These are phyloP conservation scores for Mythimna pallens DNA, from an alignment of 2,888 invertebrate species.

Conservation along the genomic window DNA sequence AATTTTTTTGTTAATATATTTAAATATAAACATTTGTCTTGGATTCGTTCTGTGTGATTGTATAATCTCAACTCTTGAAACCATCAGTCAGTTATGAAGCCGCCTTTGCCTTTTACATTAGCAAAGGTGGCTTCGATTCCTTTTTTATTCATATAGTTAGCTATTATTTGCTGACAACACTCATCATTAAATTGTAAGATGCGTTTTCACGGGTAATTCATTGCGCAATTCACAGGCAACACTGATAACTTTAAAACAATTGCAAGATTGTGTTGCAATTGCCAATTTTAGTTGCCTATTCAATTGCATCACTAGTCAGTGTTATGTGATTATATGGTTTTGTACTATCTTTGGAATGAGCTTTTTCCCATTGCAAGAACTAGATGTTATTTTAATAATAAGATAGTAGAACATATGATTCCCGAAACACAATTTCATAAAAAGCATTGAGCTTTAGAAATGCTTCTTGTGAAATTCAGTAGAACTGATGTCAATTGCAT, in stretches of 20 bases:
- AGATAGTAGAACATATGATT: background rate
- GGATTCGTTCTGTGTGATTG: slow-evolving; percentile 69
- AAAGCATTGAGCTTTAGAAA: background rate
- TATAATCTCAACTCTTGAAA: slow-evolving; percentile 61
- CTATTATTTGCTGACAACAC: slow-evolving; percentile 45
- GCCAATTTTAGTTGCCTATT: background rate
- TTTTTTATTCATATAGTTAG: background rate
- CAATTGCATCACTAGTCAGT: too few relatives aligned
- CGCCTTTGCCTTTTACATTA: slow-evolving; percentile 66
- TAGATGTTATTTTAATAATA: background rate
- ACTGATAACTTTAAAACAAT: background rate
- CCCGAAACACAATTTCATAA: background rate
- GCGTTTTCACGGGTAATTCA: background rate
- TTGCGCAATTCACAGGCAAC: background rate
- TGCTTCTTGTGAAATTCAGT: background rate
- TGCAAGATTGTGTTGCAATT: background rate
- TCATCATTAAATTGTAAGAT: slow-evolving; percentile 9
- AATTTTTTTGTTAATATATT: background rate
- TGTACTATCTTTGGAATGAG: background rate
- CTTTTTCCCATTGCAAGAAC: background rate
- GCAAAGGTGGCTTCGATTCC: slow-evolving; percentile 73
- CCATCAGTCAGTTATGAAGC: slow-evolving; percentile 65
- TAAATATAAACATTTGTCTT: slow-evolving; percentile 59
- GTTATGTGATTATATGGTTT: background rate
- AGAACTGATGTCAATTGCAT: background rate